Evolutionary conservation across 1,140 invertebrate genomes (phyloP), one percentile per base, ranked within the genome.

Genomic region (Cydia splendana): DNA sequence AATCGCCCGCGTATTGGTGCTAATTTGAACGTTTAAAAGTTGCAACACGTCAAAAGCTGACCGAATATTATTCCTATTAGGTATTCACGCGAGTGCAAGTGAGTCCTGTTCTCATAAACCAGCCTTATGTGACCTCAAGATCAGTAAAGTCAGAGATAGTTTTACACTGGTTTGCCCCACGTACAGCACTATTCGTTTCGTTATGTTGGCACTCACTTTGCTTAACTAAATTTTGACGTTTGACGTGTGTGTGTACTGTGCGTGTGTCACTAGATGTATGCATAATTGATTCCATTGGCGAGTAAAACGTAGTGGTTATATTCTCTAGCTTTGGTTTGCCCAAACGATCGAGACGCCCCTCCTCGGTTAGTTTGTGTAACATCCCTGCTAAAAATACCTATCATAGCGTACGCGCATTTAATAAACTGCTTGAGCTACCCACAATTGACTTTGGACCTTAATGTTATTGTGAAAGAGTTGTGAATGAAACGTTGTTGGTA

Each of bases 1-100:
- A 45, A 71, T 71, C 7, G 38, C 30, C 15, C 34, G 15, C 5
- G 34, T 69, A 69, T 71, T 71, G 30, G 67, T 71, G 34, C 67
- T 71, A 71, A 71, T 71, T 71, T 71, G 67, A 71, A 34, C 67
- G 67, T 71, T 71, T 71, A 42, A 71, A 71, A 45, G 67, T 71
- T 71, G 67, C 67, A 71, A 71, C 67, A 71, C 67, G 67, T 71
- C 67, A 71, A 71, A 69, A 71, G 15, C 67, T 12, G 57, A 62
- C 20, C 20, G 20, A 18, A 24, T 24, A 24, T 24, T 62, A 20
- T 18, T 24, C n/a, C n/a, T 57, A n/a, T 24, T 24, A 24, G 24
- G 24, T 24, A 62, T 20, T 24, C 7, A 20, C 2, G 4, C 57
- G 15, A 24, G 9, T 62, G 20, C 20, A 24, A 57, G 53, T 6